A percentile compares a stretch with the other conserved stretches of the same genome.
These are phyloP conservation scores for Drosophila pseudoobscura DNA, from an alignment of 1,140 invertebrate genomes.

Conservation along the genomic window DNA sequence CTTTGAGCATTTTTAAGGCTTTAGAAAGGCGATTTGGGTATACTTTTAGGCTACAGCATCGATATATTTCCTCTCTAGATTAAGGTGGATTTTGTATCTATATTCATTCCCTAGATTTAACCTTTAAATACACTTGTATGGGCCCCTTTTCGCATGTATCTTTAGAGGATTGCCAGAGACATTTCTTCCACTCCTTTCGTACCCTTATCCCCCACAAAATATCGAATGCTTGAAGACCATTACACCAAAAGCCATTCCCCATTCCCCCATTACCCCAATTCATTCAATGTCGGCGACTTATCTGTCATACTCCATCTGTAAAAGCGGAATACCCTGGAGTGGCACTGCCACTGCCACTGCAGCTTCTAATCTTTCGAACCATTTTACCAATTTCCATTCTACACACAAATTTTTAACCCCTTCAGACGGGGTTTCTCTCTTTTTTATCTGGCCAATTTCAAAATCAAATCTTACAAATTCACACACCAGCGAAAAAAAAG, in stretches of 20 bases:
- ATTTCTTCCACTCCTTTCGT: background rate
- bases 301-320: conserved; percentile 44
- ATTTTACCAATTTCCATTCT: conserved; percentile 51
- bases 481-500: conserved; percentile 47
- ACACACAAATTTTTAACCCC: conserved; percentile 26
- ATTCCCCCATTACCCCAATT: background rate
- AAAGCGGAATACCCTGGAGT: conserved; percentile 13
- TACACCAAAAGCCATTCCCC: conserved; percentile 19
- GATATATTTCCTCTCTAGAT: background rate
- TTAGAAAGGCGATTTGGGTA: too few species aligned
- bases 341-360: background rate
- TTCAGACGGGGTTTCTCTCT: conserved; percentile 2
- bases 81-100: background rate
- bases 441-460: conserved; percentile 68
- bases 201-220: background rate
- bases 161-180: too few species aligned
- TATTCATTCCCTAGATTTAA: too few species aligned
- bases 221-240: conserved; percentile 11
- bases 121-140: too few species aligned
- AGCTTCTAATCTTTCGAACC: conserved; percentile 43
- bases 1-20: too few species aligned
- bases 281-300: conserved; percentile 31
- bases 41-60: too few species aligned
- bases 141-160: too few species aligned
- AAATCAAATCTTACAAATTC: conserved; percentile 79